Evolutionary conservation across 1,140 invertebrate species (phyloP).

Genomic region (Uloborus diversus): DNA sequence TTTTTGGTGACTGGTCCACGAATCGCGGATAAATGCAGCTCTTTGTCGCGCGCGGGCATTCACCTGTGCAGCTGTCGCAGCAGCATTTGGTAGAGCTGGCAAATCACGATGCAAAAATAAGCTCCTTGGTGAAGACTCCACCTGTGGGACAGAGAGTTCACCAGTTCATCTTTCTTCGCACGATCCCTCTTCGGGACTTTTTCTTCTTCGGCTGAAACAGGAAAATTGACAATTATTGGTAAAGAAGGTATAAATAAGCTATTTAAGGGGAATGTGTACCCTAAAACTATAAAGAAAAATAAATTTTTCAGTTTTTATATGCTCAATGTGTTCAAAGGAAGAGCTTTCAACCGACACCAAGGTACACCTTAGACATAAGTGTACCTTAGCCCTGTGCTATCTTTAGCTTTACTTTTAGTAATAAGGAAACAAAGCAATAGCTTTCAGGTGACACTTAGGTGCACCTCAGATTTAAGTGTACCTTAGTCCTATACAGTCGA

Average conservation of each 20-base stretch:
- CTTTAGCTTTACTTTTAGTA: not conserved
- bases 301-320: not conserved
- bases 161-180: conserved; percentile 89
- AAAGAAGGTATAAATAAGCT: not conserved
- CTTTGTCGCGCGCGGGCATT: too few species aligned
- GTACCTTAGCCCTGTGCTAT: not conserved
- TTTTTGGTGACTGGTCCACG: conserved; percentile 19
- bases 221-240: conserved; percentile 54
- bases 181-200: conserved; percentile 85
- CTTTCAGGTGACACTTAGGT: not conserved
- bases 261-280: not conserved
- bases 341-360: not conserved
- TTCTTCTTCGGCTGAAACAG: conserved; percentile 77
- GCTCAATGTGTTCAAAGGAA: not conserved
- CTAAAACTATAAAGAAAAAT: not conserved
- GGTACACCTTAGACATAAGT: not conserved
- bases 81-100: conserved; percentile 2
- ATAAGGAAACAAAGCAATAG: not conserved
- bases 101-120: conserved; percentile 22
- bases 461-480: not conserved
- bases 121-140: conserved; percentile 19
- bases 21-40: conserved; percentile 1
- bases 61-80: conserved; percentile 16
- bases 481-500: too few species aligned
- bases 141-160: conserved; percentile 67